Evolutionary conservation across 2,113 vertebrate genomes (phyloP).

Genomic region (Bubo bubo): DNA sequence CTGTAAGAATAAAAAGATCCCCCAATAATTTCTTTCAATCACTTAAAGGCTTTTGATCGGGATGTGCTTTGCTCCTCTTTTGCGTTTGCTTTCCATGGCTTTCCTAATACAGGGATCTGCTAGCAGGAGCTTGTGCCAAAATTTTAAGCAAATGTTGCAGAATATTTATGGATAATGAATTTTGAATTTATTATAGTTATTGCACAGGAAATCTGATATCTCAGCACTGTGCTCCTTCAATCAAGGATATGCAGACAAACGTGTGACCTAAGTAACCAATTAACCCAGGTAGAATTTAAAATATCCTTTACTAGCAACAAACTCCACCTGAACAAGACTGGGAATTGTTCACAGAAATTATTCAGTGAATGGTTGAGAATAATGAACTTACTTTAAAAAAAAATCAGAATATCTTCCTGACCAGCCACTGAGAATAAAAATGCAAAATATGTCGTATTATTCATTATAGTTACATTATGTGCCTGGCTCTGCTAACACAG

Average conservation of each 20-base stretch:
- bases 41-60: not conserved
- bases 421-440: not conserved
- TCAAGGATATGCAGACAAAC: not conserved
- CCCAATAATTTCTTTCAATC: not conserved
- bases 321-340: not conserved
- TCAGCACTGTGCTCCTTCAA: slow-evolving; percentile 29
- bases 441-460: not conserved
- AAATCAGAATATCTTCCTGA: not conserved
- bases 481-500: not conserved
- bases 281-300: slow-evolving; percentile 8
- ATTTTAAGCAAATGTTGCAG: slow-evolving; percentile 36
- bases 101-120: not conserved
- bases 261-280: not conserved
- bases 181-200: slow-evolving; percentile 70
- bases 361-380: not conserved
- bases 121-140: not conserved
- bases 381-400: not conserved
- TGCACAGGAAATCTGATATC: slow-evolving; percentile 60
- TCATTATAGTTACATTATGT: not conserved
- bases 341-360: not conserved
- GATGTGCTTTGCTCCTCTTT: not conserved
- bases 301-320: not conserved
- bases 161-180: slow-evolving; percentile 71
- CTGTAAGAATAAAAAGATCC: not conserved
- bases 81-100: not conserved